Conservation (phyloP, 2,888 invertebrate genomes). For the Apamea anceps region DNA sequence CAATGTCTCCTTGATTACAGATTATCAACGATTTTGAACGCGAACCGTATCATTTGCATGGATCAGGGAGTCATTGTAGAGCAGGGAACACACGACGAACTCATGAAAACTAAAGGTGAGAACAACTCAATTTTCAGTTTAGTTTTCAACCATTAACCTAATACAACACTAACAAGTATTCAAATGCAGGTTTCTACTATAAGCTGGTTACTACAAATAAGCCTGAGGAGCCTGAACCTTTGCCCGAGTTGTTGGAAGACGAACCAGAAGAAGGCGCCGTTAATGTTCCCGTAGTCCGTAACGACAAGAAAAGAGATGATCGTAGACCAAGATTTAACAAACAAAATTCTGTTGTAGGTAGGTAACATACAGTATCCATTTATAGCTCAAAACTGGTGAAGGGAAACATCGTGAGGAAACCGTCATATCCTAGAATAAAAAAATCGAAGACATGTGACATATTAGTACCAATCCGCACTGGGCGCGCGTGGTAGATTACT, state of each 20-base stretch:
- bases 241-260: conserved; percentile 78
- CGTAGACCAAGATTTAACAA: conserved; percentile 74
- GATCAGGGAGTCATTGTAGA: conserved; percentile 93
- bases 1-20: conserved; percentile 71
- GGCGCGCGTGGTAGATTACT: too few relatives aligned
- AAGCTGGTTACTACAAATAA: conserved; percentile 92
- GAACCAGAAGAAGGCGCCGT: conserved; percentile 67
- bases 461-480: too few relatives aligned
- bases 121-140: background rate
- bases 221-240: conserved; percentile 78
- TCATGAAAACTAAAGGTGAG: conserved; percentile 92
- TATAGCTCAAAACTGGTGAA: too few relatives aligned
- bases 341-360: conserved; percentile 78
- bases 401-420: too few relatives aligned
- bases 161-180: background rate
- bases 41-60: conserved; percentile 93
- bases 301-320: conserved; percentile 75
- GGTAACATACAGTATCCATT: background rate
- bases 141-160: background rate
- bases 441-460: too few relatives aligned
- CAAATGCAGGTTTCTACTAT: conserved; percentile 82
- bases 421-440: too few relatives aligned
- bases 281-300: conserved; percentile 25
- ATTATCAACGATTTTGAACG: conserved; percentile 93
- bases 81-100: conserved; percentile 93